Conservation (phyloP, 2,888 invertebrate species). For the Metalampra italica region DNA sequence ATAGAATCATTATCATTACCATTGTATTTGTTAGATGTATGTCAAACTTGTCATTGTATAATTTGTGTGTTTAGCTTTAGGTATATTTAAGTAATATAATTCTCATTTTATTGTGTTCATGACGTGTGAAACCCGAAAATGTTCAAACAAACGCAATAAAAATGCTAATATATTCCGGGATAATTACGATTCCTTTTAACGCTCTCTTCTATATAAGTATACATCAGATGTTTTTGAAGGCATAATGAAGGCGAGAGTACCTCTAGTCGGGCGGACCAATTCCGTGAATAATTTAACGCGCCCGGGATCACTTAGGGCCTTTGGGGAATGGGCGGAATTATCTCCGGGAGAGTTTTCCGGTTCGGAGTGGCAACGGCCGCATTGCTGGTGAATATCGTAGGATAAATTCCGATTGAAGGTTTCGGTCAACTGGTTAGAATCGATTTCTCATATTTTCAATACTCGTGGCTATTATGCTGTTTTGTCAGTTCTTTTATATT, state of each 20-base stretch:
- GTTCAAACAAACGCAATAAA: background rate
- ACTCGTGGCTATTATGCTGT: too few species aligned
- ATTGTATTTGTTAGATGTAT: too few species aligned
- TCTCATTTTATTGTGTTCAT: too few species aligned
- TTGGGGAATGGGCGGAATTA: constrained; percentile 9
- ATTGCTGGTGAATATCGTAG: constrained; percentile 1
- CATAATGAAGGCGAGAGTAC: background rate
- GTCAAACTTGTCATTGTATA: too few species aligned
- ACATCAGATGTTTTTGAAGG: background rate
- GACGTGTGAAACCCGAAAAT: too few species aligned
- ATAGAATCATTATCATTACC: too few species aligned
- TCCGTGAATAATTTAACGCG: constrained; percentile 6
- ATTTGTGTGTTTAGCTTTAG: too few species aligned
- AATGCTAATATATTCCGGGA: background rate
- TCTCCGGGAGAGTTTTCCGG: background rate
- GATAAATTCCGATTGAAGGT: background rate
- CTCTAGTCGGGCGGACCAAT: background rate
- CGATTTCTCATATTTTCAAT: too few species aligned
- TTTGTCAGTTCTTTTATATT: too few species aligned
- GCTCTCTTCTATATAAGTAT: background rate
- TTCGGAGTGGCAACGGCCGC: background rate
- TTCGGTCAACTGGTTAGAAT: background rate
- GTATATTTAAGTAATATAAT: too few species aligned
- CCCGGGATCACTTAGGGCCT: constrained; percentile 2
- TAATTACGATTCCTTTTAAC: background rate